Evolutionary conservation across 1,140 invertebrate genomes (phyloP), one percentile per base, ranked within the genome.

Genomic region (Drosophila insularis): DNA sequence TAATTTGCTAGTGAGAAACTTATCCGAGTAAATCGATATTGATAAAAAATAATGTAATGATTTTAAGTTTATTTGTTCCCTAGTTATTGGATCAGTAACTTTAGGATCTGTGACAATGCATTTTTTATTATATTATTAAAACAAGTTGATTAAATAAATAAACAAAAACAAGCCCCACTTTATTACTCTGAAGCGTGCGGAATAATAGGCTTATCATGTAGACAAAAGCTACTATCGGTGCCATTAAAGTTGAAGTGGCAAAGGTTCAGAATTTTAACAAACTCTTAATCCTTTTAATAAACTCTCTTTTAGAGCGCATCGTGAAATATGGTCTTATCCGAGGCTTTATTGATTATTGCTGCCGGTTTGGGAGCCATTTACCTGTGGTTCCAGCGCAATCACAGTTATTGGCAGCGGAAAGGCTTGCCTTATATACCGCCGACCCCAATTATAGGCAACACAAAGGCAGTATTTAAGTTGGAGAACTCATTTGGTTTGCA

Each of bases 351-450:
- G 10, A 11, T 81, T 2, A 65, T 89, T 53, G 78, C 74, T 4
- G 73, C 65, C 14, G 71, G 46, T 3, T 55, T 89, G 23, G 50
- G 67, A 17, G 84, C 74, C 8, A 21, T 85, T 4, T 89, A 79
- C 3, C 2, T 69, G 8, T 89, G 85, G 85, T 85, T 80, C 50
- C 78, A 89, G 32, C 85, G 84, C 1, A 81, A 61, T 32, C 89
- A 89, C 23, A 68, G 58, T 21, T 91, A 91, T 54, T 92, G 91
- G 91, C 63, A 81, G 13, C 82, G 91, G 6, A 80, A 91, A 13
- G 84, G 84, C 7, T 32, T 92, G 5, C 89, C 90, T 0, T 89
- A 64, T 35, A 74, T 91, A 2, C 54, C 67, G 39, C 86, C 90
- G 5, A 71, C 75, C 0, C 74, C 71, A 0, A 72, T 92, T 7